phyloP scores from a whole-genome alignment of 2,888 invertebrate genomes.

The Marasmarcha lunaedactyla region DNA sequence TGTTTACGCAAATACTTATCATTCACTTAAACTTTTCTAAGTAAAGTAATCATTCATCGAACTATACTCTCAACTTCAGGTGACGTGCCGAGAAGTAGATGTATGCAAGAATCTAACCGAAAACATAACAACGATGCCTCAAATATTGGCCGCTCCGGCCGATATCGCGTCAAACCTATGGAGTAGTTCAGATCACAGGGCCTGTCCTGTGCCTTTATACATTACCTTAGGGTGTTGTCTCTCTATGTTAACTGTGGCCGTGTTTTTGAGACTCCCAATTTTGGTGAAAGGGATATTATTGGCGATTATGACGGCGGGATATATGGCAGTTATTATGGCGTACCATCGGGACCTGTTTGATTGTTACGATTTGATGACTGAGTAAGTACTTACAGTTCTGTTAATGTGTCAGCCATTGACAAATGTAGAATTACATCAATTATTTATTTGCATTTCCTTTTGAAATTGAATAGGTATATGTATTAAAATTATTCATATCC shows the following conservation, averaged over 20 bases:
- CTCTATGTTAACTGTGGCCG: slow-evolving; percentile 85
- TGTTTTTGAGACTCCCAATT: slow-evolving; percentile 86
- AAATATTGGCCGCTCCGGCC: slow-evolving; percentile 43
- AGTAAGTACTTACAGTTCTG: slow-evolving; percentile 62
- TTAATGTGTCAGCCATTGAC: too few species aligned
- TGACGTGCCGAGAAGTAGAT: slow-evolving; percentile 53
- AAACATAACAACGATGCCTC: slow-evolving; percentile 63
- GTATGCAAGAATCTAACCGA: slow-evolving; percentile 51
- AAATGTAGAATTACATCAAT: too few species aligned
- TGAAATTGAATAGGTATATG: too few species aligned
- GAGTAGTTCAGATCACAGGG: slow-evolving; percentile 75
- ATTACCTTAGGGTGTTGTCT: slow-evolving; percentile 87
- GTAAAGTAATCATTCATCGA: background rate
- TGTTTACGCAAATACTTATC: too few species aligned
- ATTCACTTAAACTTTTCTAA: too few species aligned
- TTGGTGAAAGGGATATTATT: slow-evolving; percentile 83
- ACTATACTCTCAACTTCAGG: slow-evolving; percentile 28
- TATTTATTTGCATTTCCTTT: too few species aligned
- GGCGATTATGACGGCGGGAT: slow-evolving; percentile 82
- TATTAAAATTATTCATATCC: too few species aligned
- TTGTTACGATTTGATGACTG: slow-evolving; percentile 83
- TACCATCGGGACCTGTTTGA: slow-evolving; percentile 85
- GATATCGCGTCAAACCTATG: slow-evolving; percentile 41
- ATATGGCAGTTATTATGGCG: slow-evolving; percentile 82
- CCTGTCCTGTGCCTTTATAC: slow-evolving; percentile 88